Evolutionary conservation across 2,888 invertebrate species (phyloP), one percentile per base, ranked within the genome.

Genomic region (Encarsia formosa): DNA sequence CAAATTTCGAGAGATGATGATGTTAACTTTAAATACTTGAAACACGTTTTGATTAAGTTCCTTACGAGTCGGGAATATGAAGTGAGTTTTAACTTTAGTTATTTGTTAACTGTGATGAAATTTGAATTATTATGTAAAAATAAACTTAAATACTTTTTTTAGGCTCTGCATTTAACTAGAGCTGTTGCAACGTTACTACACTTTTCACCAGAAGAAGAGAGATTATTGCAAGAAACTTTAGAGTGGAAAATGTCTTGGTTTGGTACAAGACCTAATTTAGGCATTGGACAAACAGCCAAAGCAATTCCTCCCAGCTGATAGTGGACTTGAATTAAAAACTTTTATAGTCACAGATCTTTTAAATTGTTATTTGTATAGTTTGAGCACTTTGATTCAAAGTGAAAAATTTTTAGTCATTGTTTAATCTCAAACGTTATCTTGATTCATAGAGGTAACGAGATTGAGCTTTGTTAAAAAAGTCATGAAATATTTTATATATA

Each of bases 41-140:
- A 93, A 69, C 93, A 95, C 76, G 95, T 95, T 58, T 84, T 95
- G 57, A 86, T 95, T 3, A 91, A 93, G 70, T 95, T 95, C 75
- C 80, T 95, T 65, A 94, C 94, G 0, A 87, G 90, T 69, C 80
- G 90, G 57, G 94, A 94, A 75, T 77, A 80, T 60, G 83, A 83
- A 77, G 81, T 81, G 61, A 66, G 11, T 19, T 38, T 24, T 32
- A 37, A 24, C n/a, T n/a, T n/a, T n/a, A n/a, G n/a, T n/a, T 13
- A 35, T n/a, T 16, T 5, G 29, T 13, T 4, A 29, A 41, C 38
- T 29, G 2, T 43, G 20, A 8, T 3, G 13, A 13, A 45, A 16
- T 26, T 24, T 29, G 37, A 37, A 18, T 37, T 50, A 24, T 39
- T 39, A 11, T 45, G 2, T 46, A 20, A 9, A 39, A 29, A 0